Conservation (phyloP, 2,113 vertebrate species). For the Phycodurus eques region DNA sequence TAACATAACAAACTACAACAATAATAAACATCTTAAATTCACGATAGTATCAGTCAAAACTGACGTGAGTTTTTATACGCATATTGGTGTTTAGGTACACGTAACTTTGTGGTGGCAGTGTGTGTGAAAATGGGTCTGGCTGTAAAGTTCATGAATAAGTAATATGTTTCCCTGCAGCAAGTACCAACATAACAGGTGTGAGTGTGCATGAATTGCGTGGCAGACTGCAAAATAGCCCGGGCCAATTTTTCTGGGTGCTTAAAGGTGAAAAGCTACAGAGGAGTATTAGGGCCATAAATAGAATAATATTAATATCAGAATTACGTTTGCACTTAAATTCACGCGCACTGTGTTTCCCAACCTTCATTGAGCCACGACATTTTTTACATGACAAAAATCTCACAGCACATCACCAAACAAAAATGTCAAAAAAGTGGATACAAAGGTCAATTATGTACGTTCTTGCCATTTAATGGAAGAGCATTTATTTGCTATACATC, state of each 20-base stretch:
- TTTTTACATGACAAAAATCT: no score
- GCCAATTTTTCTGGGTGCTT: conserved; percentile 7
- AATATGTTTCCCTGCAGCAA: conserved; percentile 24
- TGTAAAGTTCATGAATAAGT: conserved; percentile 46
- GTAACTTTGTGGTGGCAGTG: not conserved
- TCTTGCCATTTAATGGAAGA: not conserved
- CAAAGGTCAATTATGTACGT: not conserved
- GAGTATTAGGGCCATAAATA: not conserved
- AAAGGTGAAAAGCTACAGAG: not conserved
- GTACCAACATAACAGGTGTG: conserved; percentile 23
- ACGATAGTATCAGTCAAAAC: not conserved
- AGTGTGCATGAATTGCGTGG: conserved; percentile 11
- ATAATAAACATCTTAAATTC: not conserved
- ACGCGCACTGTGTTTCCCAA: not conserved
- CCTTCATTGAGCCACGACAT: not conserved
- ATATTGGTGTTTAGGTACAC: not conserved
- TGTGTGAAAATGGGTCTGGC: conserved; percentile 5
- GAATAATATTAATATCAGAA: not conserved
- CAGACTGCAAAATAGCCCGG: not conserved
- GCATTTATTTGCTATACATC: not conserved
- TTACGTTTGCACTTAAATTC: not conserved
- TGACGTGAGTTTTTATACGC: not conserved
- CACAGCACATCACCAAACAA: not conserved
- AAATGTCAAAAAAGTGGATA: not conserved
- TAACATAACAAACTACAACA: not conserved